Evolutionary conservation across 2,113 vertebrate genomes (phyloP), one percentile per base, ranked within the genome.

Genomic region (Chaenocephalus aceratus): DNA sequence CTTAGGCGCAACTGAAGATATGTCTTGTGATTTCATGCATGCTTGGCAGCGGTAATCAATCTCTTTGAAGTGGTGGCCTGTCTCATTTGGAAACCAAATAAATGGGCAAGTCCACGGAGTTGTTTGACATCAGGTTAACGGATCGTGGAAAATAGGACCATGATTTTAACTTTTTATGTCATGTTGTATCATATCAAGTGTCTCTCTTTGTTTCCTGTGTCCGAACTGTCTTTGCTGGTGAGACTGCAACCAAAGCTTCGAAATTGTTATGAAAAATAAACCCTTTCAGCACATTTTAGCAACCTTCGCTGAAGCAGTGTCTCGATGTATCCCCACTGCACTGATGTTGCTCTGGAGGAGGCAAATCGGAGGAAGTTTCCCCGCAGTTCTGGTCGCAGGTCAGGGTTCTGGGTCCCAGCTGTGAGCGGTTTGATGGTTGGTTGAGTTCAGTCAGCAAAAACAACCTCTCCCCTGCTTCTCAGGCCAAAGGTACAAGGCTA

Each of bases 381-480:
- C 68, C 52, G 34, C 46, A 76, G 68, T 84, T 68, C 62, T 66
- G 62, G 75, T 88, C 75, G 80, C 56, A 65, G 85, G 79, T 87
- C 77, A 83, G 53, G 82, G 79, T 79, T 80, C 75, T 78, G 82
- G 77, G 75, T 87, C 79, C 83, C 92, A 92, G 89, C 88, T 93
- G 93, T 80, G 84, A 84, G 65, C 49, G 57, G 83, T 92, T 92
- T 94, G 93, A 93, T 92, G 90, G 90, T 93, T 84, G 92, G 88
- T 77, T 94, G 89, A 90, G 75, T 83, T 88, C 87, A 86, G 79
- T 81, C 87, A 80, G 89, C 79, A 86, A 89, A 90, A 89, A 89
- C 77, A 90, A 84, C 75, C 76, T 89, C 75, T 86, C 83, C 59
- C 78, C 72, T 79, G 68, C 71, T 68, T 82, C 79, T 79, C 71